Conservation (phyloP, 2,113 vertebrate species). For the Labrus mixtus region DNA sequence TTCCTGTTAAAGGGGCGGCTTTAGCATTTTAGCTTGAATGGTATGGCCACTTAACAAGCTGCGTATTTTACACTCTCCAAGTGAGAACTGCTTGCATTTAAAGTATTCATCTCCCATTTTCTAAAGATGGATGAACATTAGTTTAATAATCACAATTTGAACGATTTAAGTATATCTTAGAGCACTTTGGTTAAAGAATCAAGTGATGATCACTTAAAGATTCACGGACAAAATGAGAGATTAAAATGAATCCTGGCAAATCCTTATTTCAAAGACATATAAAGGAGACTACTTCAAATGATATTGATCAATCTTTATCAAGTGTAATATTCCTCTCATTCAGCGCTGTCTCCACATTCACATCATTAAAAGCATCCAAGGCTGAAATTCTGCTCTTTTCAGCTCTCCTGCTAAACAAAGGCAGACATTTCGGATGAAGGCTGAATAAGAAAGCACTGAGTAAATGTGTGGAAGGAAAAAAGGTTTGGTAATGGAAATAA, state of each 20-base stretch:
- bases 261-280: neutral
- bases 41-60: no score
- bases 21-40: no score
- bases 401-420: neutral
- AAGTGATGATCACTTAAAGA: neutral
- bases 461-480: neutral
- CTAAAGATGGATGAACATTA: neutral
- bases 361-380: neutral
- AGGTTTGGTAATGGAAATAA: slow-evolving; percentile 6
- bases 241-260: neutral
- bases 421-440: neutral
- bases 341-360: neutral
- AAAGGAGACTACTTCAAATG: neutral
- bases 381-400: neutral
- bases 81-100: no score
- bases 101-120: no score
- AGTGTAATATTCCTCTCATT: neutral
- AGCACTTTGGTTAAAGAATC: neutral
- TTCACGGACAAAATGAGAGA: neutral
- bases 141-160: neutral
- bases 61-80: no score
- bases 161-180: neutral
- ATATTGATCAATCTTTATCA: neutral
- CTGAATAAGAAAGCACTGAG: neutral
- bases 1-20: no score